Evolutionary conservation across 2,888 invertebrate species (phyloP).

Genomic region (Drosophila ezoana): DNA sequence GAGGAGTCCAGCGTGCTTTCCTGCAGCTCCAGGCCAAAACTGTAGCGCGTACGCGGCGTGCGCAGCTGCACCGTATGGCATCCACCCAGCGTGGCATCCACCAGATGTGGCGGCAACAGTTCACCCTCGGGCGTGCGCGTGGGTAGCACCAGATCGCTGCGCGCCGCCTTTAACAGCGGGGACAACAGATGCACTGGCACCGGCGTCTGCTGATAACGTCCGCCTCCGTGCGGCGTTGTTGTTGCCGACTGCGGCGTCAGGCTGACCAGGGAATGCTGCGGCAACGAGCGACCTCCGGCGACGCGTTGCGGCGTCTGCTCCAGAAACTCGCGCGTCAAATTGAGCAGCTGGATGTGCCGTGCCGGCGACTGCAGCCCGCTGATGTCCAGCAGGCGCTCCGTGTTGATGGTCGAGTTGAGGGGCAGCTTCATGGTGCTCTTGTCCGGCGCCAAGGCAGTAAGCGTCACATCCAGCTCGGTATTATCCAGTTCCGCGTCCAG

Average conservation of each 20-base stretch:
- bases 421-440: constrained; percentile 82
- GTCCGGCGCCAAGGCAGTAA: constrained; percentile 72
- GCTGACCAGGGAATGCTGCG: constrained; percentile 70
- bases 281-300: constrained; percentile 46
- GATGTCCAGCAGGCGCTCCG: constrained; percentile 80
- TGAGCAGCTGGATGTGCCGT: constrained; percentile 75
- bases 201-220: constrained; percentile 58
- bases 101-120: constrained; percentile 14
- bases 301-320: constrained; percentile 53
- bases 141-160: constrained; percentile 78
- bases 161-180: constrained; percentile 71
- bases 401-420: constrained; percentile 82
- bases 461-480: constrained; percentile 67
- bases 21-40: constrained; percentile 84
- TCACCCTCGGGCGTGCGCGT: constrained; percentile 78
- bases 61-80: constrained; percentile 3
- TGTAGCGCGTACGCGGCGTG: constrained; percentile 73
- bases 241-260: constrained; percentile 75
- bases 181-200: constrained; percentile 66
- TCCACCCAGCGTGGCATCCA: constrained; percentile 62
- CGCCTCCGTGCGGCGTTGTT: constrained; percentile 67
- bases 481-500: constrained; percentile 16
- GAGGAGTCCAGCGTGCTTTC: constrained; percentile 84
- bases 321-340: constrained; percentile 79
- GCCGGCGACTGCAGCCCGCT: constrained; percentile 71